A percentile compares a stretch with the other conserved stretches of the same genome.
These are phyloP conservation scores for Phylloscopus whistleri DNA, from an alignment of 2,113 vertebrate genomes.

Conservation along the genomic window DNA sequence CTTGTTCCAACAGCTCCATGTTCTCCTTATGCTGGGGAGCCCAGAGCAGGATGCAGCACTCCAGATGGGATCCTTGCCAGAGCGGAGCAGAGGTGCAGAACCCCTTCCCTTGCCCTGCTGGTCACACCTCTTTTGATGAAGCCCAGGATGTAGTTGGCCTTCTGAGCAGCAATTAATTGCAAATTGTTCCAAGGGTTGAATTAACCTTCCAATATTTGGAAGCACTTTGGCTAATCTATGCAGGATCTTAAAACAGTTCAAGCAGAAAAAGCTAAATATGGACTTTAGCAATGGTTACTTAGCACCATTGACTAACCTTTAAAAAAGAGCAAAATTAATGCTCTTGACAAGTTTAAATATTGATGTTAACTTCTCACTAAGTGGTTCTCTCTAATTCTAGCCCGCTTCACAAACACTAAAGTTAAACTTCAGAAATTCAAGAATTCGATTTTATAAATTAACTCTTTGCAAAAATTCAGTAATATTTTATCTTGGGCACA, in stretches of 20 bases:
- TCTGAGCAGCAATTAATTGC: neutral
- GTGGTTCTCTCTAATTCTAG: neutral
- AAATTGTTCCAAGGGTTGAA: neutral
- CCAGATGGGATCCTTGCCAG: too few relatives aligned
- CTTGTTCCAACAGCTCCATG: neutral
- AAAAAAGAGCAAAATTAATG: neutral
- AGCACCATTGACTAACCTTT: neutral
- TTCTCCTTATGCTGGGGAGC: neutral
- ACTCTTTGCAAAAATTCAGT: neutral
- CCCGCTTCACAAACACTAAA: neutral
- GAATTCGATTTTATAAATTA: neutral
- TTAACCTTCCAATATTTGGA: neutral
- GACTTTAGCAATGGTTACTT: neutral
- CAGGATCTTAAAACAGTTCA: neutral
- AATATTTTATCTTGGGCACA: neutral
- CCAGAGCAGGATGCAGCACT: neutral
- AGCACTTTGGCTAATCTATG: neutral
- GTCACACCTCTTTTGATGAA: neutral
- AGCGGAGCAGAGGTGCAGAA: neutral
- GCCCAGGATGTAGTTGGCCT: neutral
- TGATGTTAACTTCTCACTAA: neutral
- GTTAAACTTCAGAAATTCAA: neutral
- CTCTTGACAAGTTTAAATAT: neutral
- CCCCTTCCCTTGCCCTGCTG: neutral
- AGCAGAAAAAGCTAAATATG: neutral